Evolutionary conservation across 2,113 vertebrate species (phyloP), one percentile per base, ranked within the genome.

Genomic region (Recurvirostra avosetta): DNA sequence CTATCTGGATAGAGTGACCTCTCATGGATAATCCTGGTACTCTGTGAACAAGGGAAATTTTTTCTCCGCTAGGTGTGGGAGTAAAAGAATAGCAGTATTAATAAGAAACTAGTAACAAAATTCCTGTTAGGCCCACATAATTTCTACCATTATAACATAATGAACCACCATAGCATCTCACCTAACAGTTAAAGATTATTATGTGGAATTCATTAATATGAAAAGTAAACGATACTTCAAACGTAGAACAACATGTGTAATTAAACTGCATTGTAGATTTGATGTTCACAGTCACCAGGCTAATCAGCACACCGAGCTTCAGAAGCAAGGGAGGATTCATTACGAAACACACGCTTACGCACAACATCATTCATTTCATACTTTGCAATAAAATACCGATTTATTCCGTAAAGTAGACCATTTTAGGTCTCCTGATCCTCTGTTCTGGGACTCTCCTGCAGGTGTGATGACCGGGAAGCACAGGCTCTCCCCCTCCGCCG

Each of bases 291-390:
- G 13, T 18, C 52, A 40, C 3, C 22, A 15, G 55, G 30, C 68
- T 58, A 32, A 72, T 43, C 23, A 25, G 27, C 23, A 32, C 2
- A 20, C 43, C 8, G 26, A 77, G 61, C 36, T 65, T 17, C 32
- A 12, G 40, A 12, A 52, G 66, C 70, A 58, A n/a, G 66, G 27
- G 8, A 58, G 36, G 50, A 53, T 49, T 70, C 38, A 7, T 26
- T 43, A 40, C 1, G 34, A 77, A 62, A 67, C 3, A 8, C 0
- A 58, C 12, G 2, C 11, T 13, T 41, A 11, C 0, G 8, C 79
- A n/a, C n/a, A 6, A 19, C 58, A 13, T 0, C 47, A 59, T 65
- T 38, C 22, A 11, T 47, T 67, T 58, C 52, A 8, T 7, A 34
- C 55, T n/a, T 72, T 40, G 40, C 40, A 40, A 40, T 40, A 40